Conservation (phyloP, 2,888 invertebrate species). For the Eupeodes luniger region DNA sequence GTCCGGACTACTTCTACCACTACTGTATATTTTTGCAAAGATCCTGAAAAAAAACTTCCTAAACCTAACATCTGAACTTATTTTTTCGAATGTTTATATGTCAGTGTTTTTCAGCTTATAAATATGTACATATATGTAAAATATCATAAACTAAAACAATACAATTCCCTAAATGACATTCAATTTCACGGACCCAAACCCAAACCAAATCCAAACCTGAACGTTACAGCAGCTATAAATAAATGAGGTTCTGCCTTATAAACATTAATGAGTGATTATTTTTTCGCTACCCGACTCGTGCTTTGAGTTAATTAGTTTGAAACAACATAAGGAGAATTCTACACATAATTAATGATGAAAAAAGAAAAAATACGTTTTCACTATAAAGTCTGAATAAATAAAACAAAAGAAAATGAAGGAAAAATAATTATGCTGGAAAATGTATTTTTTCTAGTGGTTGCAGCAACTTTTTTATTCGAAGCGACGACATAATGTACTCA, state of each 20-base stretch:
- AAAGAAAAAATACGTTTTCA: background rate
- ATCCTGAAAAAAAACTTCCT: no score
- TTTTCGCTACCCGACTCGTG: constrained; percentile 3
- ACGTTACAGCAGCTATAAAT: background rate
- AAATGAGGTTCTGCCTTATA: background rate
- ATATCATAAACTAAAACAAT: background rate
- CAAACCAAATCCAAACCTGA: background rate
- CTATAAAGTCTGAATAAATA: background rate
- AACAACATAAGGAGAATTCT: background rate
- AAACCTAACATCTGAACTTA: no score
- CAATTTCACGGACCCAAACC: background rate
- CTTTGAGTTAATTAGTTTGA: constrained; percentile 11
- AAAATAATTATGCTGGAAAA: constrained; percentile 10
- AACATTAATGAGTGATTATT: constrained; percentile 1
- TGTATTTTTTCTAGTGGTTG: background rate
- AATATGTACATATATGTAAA: background rate
- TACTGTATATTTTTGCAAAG: no score
- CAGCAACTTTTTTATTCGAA: background rate
- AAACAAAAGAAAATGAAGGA: background rate
- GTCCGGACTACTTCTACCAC: no score
- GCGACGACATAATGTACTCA: background rate
- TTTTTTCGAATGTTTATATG: no score
- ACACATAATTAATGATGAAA: background rate
- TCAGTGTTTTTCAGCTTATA: background rate
- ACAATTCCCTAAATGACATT: background rate